A percentile compares a stretch with the other conserved stretches of the same genome.
phyloP scores from a whole-genome alignment of 2,888 invertebrate genomes.

The Papilio elwesi region DNA sequence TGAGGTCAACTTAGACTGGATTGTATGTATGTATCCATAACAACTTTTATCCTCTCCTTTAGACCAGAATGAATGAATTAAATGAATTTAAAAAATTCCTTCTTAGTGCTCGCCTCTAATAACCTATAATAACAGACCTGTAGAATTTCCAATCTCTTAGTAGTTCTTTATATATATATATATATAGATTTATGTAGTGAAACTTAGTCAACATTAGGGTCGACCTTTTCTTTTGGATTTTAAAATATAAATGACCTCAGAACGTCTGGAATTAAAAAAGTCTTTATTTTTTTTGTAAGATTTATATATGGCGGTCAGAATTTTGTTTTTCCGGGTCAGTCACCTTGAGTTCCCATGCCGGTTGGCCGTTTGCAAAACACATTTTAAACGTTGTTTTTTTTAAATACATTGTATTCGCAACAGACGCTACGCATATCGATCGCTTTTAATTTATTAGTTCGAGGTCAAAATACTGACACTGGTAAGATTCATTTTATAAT shows the following conservation, averaged over 20 bases:
- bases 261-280: constrained; percentile 25
- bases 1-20: too few relatives aligned
- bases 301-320: constrained; percentile 25
- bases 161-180: too few relatives aligned
- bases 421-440: constrained; percentile 40
- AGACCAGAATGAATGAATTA: too few relatives aligned
- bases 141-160: too few relatives aligned
- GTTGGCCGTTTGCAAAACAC: constrained; percentile 30
- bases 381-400: constrained; percentile 41
- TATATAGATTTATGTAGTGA: neutral
- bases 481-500: neutral
- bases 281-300: constrained; percentile 25
- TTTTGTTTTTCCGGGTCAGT: constrained; percentile 40
- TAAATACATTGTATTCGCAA: constrained; percentile 36
- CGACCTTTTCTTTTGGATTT: constrained; percentile 6
- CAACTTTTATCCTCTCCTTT: too few relatives aligned
- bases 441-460: constrained; percentile 20
- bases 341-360: constrained; percentile 35
- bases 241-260: constrained; percentile 16
- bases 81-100: too few relatives aligned
- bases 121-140: too few relatives aligned
- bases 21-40: too few relatives aligned
- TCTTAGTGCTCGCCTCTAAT: too few relatives aligned
- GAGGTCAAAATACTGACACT: constrained; percentile 21
- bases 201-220: neutral